A percentile compares a stretch with the other conserved stretches of the same genome.
Conservation (phyloP, 2,888 invertebrate species). For the Diplolepis rosae region DNA sequence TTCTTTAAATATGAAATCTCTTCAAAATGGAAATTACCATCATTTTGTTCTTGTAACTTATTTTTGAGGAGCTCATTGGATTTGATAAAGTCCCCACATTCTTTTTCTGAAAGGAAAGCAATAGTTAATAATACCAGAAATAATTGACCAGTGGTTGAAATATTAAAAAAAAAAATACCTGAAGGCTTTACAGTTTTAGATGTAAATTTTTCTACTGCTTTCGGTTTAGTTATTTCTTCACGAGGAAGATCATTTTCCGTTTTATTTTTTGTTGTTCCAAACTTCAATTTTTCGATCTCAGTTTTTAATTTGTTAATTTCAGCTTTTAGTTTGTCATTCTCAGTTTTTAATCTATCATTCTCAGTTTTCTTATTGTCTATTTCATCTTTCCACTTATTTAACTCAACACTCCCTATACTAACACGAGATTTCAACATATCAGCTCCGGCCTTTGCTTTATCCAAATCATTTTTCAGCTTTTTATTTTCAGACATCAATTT, state of each 20-base stretch:
- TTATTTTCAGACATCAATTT: conserved; percentile 32
- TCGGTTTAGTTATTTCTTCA: not conserved
- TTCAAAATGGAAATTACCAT: conserved; percentile 49
- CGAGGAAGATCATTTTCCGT: not conserved
- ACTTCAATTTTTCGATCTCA: conserved; percentile 33
- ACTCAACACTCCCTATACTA: conserved; percentile 31
- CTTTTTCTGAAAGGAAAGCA: not conserved
- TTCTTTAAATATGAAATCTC: not conserved
- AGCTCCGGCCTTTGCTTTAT: conserved; percentile 1
- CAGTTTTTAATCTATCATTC: conserved; percentile 35
- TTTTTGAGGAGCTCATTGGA: conserved; percentile 56
- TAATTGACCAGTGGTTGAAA: too few relatives aligned
- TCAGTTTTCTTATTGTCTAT: conserved; percentile 38
- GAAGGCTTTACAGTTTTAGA: too few relatives aligned
- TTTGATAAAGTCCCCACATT: conserved; percentile 54
- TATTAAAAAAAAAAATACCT: too few relatives aligned
- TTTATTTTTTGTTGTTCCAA: conserved; percentile 29
- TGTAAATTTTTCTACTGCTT: conserved; percentile 32
- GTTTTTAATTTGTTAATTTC: conserved; percentile 33
- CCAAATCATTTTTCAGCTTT: conserved; percentile 30
- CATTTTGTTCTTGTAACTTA: conserved; percentile 55
- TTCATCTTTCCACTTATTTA: conserved; percentile 37
- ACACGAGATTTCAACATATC: conserved; percentile 20
- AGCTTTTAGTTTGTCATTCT: conserved; percentile 42
- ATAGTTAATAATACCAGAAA: too few relatives aligned